phyloP scores from a whole-genome alignment of 2,888 invertebrate genomes.

The Crocallis elinguaria region DNA sequence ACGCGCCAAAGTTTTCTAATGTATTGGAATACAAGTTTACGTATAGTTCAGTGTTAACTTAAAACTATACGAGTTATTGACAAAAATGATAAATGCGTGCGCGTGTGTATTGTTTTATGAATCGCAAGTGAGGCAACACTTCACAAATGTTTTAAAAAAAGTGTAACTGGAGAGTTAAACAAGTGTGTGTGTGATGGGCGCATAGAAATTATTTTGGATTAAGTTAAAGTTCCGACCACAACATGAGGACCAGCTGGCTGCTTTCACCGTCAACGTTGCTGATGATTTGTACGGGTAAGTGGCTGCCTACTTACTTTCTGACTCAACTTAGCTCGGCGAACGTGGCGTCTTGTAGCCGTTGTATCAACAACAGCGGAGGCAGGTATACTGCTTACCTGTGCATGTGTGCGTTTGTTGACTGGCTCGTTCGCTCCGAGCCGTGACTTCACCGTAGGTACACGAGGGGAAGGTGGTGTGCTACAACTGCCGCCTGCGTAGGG shows the following conservation, averaged over 20 bases:
- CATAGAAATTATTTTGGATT: slow-evolving; percentile 63
- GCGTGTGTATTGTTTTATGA: slow-evolving; percentile 47
- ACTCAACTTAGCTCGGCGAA: slow-evolving; percentile 61
- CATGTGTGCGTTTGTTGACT: slow-evolving; percentile 53
- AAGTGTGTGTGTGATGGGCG: slow-evolving; percentile 60
- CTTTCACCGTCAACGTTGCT: slow-evolving; percentile 78
- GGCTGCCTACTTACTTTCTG: slow-evolving; percentile 71
- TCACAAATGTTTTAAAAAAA: slow-evolving; percentile 26
- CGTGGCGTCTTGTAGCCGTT: slow-evolving; percentile 48
- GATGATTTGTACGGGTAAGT: slow-evolving; percentile 81
- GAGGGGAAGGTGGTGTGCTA: slow-evolving; percentile 21
- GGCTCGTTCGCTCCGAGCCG: slow-evolving; percentile 21
- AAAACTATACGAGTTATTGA: slow-evolving; percentile 47
- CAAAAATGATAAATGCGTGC: slow-evolving; percentile 47
- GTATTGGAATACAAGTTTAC: slow-evolving; percentile 60
- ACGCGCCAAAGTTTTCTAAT: slow-evolving; percentile 72
- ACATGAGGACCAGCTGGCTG: slow-evolving; percentile 74
- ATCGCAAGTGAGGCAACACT: slow-evolving; percentile 24
- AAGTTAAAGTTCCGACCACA: slow-evolving; percentile 67
- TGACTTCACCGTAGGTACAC: slow-evolving; percentile 22
- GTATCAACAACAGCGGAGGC: slow-evolving; percentile 50
- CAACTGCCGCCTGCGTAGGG: slow-evolving; percentile 25
- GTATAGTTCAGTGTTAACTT: slow-evolving; percentile 52
- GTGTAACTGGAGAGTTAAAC: slow-evolving; percentile 38
- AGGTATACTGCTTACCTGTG: slow-evolving; percentile 34